Base-by-base conservation (phyloP, 1,140 invertebrate genomes). In the Leptopilina clavipes region DNA sequence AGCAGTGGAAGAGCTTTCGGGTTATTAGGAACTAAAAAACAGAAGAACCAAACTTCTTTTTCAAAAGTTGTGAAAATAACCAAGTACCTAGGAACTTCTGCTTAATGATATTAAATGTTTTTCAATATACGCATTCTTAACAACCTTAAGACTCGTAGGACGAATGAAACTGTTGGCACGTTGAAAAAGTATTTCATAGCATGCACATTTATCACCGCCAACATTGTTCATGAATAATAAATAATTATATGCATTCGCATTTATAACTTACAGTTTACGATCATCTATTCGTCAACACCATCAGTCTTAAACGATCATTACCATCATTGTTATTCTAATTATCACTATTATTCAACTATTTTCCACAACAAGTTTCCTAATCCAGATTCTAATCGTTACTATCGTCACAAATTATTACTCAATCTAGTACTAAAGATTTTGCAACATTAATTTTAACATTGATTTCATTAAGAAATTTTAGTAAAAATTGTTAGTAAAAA, bases 201-300 rank as follows among this genome's bases (percentile, higher is more conserved):
- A 52, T 52, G 48, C n/a, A n/a, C 14, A 52, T 52, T 52, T 52
- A 52, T 52, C 48, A 52, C 12, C 48, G 48, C 12, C 48, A 52
- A n/a, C 48, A 52, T 52, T 52, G 48, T 52, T 52, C 48, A n/a
- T 52, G 48, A 52, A 52, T 52, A 52, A 52, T 52, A 52, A 52
- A n/a, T 52, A 52, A 52, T 52, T 52, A 52, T n/a, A 52, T 52
- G 6, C 48, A 52, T 17, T 52, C 48, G n/a, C 48, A 17, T n/a
- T 52, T 17, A 17, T 52, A 52, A 52, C 17, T 52, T 52, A 52
- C n/a, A 52, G 17, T 52, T 52, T 52, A 52, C 48, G 14, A 52
- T 17, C 14, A n/a, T 52, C 48, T 17, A 52, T 52, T 52, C 14
- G 48, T 17, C 48, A n/a, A 52, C 48, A 52, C 48, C 14, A 52